Percentiles rank a stretch among this genome's conserved stretches.
These are phyloP conservation scores for Meda fulgida DNA, from an alignment of 2,797 vertebrate genomes.

Conservation along the genomic window DNA sequence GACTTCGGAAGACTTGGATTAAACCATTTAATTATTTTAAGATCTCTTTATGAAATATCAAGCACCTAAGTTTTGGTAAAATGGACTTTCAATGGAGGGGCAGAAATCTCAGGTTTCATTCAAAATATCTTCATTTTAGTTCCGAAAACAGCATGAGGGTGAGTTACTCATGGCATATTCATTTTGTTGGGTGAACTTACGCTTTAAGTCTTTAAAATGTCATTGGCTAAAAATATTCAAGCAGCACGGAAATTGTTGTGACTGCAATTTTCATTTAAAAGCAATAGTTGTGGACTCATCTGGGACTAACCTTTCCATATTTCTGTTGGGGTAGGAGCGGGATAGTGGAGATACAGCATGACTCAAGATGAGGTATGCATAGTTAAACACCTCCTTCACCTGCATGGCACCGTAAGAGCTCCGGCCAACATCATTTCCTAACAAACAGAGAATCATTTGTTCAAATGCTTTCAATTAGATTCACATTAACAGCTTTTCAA, in stretches of 20 bases:
- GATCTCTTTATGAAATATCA: too few relatives aligned
- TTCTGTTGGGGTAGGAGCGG: conserved; percentile 92
- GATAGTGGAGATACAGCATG: conserved; percentile 92
- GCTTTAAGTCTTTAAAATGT: too few relatives aligned
- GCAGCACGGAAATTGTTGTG: not conserved
- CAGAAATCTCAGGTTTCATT: too few relatives aligned
- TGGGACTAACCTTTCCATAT: conserved; percentile 87
- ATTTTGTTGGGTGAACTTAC: too few relatives aligned
- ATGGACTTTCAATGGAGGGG: too few relatives aligned
- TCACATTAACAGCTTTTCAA: not conserved
- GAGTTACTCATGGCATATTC: too few relatives aligned
- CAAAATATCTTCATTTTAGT: too few relatives aligned
- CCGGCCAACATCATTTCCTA: conserved; percentile 95
- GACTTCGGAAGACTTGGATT: too few relatives aligned
- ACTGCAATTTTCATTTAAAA: not conserved
- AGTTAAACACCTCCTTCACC: conserved; percentile 97
- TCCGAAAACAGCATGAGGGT: too few relatives aligned
- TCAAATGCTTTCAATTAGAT: not conserved
- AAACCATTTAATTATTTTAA: too few relatives aligned
- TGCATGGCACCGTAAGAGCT: conserved; percentile 97
- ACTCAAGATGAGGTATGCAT: conserved; percentile 94
- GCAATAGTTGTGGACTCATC: not conserved
- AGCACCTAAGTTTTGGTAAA: too few relatives aligned
- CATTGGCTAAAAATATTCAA: not conserved
- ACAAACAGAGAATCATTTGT: not conserved